Conservation (phyloP, 2,888 invertebrate genomes). For the Tillus elongatus region DNA sequence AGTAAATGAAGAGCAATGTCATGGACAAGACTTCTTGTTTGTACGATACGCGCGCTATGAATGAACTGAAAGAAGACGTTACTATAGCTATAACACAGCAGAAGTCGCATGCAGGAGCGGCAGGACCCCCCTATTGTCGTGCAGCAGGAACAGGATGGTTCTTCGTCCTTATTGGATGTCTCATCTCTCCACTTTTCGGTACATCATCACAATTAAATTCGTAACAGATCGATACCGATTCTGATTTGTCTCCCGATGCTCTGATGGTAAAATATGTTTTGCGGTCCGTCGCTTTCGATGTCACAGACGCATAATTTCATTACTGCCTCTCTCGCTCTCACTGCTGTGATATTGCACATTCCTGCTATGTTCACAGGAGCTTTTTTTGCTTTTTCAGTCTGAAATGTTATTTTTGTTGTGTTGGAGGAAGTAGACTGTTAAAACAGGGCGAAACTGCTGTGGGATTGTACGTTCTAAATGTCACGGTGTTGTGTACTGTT, state of each 20-base stretch:
- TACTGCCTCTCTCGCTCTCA: too few relatives aligned
- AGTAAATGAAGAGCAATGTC: too few relatives aligned
- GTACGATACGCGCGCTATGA: neutral
- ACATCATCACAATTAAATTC: slow-evolving; percentile 34
- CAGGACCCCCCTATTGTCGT: slow-evolving; percentile 4
- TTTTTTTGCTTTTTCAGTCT: too few relatives aligned
- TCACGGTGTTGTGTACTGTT: too few relatives aligned
- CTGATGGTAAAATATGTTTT: slow-evolving; percentile 20
- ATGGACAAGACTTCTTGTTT: too few relatives aligned
- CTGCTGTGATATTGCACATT: too few relatives aligned
- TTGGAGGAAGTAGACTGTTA: too few relatives aligned
- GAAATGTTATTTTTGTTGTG: too few relatives aligned
- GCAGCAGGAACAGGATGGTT: slow-evolving; percentile 7
- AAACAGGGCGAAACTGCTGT: too few relatives aligned
- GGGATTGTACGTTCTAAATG: too few relatives aligned
- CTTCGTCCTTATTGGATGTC: slow-evolving; percentile 34
- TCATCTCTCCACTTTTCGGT: slow-evolving; percentile 34
- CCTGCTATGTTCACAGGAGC: too few relatives aligned
- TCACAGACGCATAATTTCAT: too few relatives aligned
- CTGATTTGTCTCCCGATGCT: slow-evolving; percentile 29
- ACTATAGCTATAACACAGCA: slow-evolving; percentile 3
- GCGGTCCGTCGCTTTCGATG: slow-evolving; percentile 11
- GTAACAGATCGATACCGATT: slow-evolving; percentile 36
- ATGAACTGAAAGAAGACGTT: neutral
- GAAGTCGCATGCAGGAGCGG: slow-evolving; percentile 1